Evolutionary conservation across 2,888 invertebrate genomes (phyloP), one percentile per base, ranked within the genome.

Genomic region (Glaucopsyche alexis): DNA sequence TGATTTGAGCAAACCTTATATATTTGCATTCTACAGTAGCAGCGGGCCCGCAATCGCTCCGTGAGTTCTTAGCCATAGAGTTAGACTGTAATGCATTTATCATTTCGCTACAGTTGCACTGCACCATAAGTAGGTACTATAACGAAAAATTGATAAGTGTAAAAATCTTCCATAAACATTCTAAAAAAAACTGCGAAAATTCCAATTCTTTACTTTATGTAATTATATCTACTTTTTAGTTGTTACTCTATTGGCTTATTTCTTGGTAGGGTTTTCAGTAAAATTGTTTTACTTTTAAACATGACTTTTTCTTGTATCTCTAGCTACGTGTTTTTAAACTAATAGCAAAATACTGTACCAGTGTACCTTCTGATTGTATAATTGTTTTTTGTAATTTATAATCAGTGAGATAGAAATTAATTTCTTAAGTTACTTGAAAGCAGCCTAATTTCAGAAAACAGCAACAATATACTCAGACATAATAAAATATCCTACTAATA

Each of bases 41-140:
- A n/a, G n/a, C n/a, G n/a, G n/a, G n/a, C n/a, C n/a, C n/a, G n/a
- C n/a, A n/a, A n/a, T n/a, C n/a, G n/a, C n/a, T n/a, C n/a, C n/a
- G n/a, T n/a, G n/a, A n/a, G n/a, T n/a, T n/a, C n/a, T n/a, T n/a
- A n/a, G n/a, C n/a, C n/a, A n/a, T n/a, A n/a, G 2, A 29, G 50
- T 52, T 71, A 52, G 60, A 71, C 52, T 71, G 47, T 73, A 73
- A 66, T 74, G 73, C 73, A 75, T 75, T 72, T 73, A 72, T 29
- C 65, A 14, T 69, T 45, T 60, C 60, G 60, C 60, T 38, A 29
- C 60, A 60, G 29, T 29, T 14, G 60, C 60, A 60, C 60, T 38
- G 29, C 60, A 60, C 60, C 29, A 14, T 0, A 50, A 60, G 13
- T 0, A 50, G 29, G 13, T 60, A 60, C 55, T 6, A 29, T 2